Conservation (phyloP, 2,113 vertebrate genomes). For the Hymenochirus boettgeri region DNA sequence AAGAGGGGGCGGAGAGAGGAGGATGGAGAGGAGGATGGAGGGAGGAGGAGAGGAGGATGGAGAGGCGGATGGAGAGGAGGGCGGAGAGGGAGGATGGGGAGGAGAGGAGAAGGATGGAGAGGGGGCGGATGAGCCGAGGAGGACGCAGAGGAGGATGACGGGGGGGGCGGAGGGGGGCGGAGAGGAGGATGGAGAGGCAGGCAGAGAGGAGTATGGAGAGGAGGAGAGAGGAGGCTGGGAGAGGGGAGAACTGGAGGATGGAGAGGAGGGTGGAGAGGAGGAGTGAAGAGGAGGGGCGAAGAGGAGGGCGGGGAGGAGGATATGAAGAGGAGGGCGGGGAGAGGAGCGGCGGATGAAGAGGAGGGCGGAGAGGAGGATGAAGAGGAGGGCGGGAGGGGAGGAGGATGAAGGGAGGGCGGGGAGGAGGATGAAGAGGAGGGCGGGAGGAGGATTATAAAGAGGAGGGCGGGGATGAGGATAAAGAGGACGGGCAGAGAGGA, state of each 20-base stretch:
- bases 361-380: neutral
- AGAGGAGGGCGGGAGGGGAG: neutral
- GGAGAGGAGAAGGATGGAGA: neutral
- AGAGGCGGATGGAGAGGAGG: neutral
- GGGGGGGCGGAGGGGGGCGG: too few relatives aligned
- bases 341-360: neutral
- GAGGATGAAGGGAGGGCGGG: neutral
- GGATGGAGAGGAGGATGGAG: too few relatives aligned
- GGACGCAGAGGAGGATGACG: neutral
- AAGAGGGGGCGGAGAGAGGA: too few relatives aligned
- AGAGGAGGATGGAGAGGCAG: constrained; percentile 15
- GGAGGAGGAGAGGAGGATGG: too few relatives aligned
- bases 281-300: too few relatives aligned
- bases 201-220: constrained; percentile 30
- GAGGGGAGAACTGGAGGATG: neutral
- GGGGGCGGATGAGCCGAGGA: too few relatives aligned
- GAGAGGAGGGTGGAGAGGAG: neutral
- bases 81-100: too few relatives aligned
- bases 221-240: neutral
- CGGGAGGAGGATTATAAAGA: too few relatives aligned
- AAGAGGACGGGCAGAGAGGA: neutral
- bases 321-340: constrained; percentile 26
- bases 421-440: too few relatives aligned
- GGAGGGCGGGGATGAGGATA: neutral
- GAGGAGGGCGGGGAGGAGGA: too few relatives aligned